Percentiles rank a stretch among this genome's conserved stretches.
phyloP scores from a whole-genome alignment of 2,888 invertebrate genomes.

The Pseudococcus jackbeardsleyi region DNA sequence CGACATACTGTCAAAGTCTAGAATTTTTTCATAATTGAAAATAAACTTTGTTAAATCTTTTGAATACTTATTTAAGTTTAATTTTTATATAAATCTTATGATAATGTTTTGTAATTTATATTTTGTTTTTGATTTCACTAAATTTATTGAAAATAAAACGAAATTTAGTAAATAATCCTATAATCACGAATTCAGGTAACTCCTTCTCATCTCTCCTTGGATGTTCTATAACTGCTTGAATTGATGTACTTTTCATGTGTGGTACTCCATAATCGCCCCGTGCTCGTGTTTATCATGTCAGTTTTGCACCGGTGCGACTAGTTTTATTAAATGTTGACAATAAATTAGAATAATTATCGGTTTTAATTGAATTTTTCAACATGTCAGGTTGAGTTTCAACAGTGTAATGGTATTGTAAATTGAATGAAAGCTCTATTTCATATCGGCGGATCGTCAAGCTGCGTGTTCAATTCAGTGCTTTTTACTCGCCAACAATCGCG shows the following conservation, averaged over 20 bases:
- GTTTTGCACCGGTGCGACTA: constrained; percentile 63
- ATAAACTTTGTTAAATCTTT: no score
- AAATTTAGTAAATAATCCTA: neutral
- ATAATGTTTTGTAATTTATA: neutral
- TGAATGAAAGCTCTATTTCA: neutral
- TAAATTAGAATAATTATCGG: constrained; percentile 47
- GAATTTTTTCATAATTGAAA: neutral
- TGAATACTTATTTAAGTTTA: no score
- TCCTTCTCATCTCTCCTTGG: neutral
- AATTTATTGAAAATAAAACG: neutral
- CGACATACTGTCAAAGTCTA: neutral
- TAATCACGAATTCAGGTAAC: neutral
- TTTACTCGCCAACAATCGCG: constrained; percentile 39
- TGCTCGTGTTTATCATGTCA: constrained; percentile 63
- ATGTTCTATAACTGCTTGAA: neutral
- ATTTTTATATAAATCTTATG: no score
- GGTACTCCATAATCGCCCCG: constrained; percentile 59
- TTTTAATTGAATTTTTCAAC: neutral
- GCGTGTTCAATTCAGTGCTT: constrained; percentile 28
- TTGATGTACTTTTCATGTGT: constrained; percentile 11
- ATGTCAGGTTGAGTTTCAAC: constrained; percentile 29
- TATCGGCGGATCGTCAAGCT: constrained; percentile 17
- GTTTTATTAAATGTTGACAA: constrained; percentile 56
- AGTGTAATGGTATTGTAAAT: constrained; percentile 4
- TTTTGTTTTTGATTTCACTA: neutral